These are phyloP conservation scores for Hydractinia symbiolongicarpus DNA, from an alignment of 30 jellyfish, hydroid and myxozoan species.

Conservation along the genomic window DNA sequence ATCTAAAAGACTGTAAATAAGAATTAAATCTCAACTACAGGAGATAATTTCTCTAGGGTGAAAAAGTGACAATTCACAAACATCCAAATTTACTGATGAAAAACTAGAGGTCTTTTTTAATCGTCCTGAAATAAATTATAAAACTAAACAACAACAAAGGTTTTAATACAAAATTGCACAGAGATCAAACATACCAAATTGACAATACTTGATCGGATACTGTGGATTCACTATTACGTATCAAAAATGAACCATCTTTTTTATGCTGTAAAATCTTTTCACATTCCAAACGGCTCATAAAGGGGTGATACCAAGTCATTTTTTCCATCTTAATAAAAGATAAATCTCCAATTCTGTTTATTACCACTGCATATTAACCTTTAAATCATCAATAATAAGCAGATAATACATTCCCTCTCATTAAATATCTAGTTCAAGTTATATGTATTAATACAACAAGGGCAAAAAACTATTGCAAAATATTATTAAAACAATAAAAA, in stretches of 20 bases:
- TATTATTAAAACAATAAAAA: no score
- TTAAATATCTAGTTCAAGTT: no score
- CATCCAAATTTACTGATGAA: background rate
- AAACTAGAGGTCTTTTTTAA: no score
- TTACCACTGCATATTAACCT: no score
- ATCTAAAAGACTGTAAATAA: no score
- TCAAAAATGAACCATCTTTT: constrained; percentile 51
- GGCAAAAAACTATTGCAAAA: no score
- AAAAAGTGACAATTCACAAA: background rate
- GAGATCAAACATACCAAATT: constrained; percentile 44
- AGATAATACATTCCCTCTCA: no score
- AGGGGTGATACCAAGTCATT: constrained; percentile 51
- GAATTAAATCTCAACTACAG: background rate
- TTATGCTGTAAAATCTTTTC: constrained; percentile 46
- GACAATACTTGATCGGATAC: constrained; percentile 45
- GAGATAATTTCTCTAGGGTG: background rate
- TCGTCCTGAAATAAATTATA: no score
- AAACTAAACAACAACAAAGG: no score
- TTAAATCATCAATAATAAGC: no score
- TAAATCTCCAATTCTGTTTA: background rate
- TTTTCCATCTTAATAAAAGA: background rate
- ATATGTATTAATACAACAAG: no score
- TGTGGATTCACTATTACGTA: constrained; percentile 81
- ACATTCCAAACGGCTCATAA: constrained; percentile 56
- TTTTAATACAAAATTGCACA: background rate